Evolutionary conservation across 2,888 invertebrate genomes (phyloP).

Genomic region (Campoplex capitator): DNA sequence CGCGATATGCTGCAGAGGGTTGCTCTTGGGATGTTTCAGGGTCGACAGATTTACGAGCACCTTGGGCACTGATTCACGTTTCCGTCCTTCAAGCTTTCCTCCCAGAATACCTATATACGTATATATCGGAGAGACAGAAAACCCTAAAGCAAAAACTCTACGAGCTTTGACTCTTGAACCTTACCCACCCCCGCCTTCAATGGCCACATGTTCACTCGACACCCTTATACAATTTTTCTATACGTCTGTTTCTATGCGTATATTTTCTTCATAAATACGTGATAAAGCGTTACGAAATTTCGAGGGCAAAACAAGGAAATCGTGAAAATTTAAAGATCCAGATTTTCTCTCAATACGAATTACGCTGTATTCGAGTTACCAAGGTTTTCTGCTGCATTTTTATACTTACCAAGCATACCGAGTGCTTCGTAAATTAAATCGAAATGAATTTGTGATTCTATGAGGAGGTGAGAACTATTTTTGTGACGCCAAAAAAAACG

Average conservation of each 20-base stretch:
- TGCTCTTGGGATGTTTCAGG: constrained; percentile 73
- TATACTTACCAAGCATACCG: no score
- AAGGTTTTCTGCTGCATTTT: background rate
- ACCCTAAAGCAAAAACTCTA: constrained; percentile 22
- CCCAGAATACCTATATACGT: constrained; percentile 6
- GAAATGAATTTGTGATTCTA: no score
- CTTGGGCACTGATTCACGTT: constrained; percentile 84
- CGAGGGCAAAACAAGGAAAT: constrained; percentile 73
- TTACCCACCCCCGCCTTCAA: constrained; percentile 63
- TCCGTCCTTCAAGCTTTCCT: constrained; percentile 56
- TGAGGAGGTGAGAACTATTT: no score
- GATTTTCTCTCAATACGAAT: constrained; percentile 43
- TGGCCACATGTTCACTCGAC: constrained; percentile 81
- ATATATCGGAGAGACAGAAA: constrained; percentile 16
- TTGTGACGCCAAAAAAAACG: no score
- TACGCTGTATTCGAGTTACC: background rate
- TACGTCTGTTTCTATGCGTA: background rate
- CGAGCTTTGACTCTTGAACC: constrained; percentile 51
- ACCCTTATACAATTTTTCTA: constrained; percentile 52
- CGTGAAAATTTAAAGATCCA: constrained; percentile 74
- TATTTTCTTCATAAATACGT: constrained; percentile 40
- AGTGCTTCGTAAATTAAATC: no score
- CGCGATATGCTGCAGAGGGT: constrained; percentile 66
- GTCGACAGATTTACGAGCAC: constrained; percentile 84
- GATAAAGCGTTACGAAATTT: constrained; percentile 72